Conservation (phyloP, 2,888 invertebrate genomes). For the Drosophila dives region DNA sequence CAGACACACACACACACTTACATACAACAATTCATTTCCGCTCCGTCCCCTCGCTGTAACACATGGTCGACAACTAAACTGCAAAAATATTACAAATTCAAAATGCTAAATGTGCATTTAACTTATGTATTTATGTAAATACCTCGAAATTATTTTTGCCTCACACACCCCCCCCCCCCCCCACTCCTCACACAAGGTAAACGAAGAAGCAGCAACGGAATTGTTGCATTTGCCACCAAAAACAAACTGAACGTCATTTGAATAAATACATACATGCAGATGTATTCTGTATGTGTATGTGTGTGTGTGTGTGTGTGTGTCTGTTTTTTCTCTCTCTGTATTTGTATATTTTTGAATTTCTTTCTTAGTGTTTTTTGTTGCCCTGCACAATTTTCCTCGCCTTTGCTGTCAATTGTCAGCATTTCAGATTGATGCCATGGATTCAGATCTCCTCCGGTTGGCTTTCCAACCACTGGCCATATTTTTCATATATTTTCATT, state of each 20-base stretch:
- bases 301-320: background rate
- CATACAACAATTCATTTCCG: slow-evolving; percentile 32
- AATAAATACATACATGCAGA: slow-evolving; percentile 43
- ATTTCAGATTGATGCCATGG: slow-evolving; percentile 61
- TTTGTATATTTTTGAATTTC: slow-evolving; percentile 31
- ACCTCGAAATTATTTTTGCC: slow-evolving; percentile 76
- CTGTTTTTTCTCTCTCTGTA: background rate
- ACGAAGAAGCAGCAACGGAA: slow-evolving; percentile 8
- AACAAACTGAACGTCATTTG: slow-evolving; percentile 67
- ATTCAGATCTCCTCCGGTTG: slow-evolving; percentile 7
- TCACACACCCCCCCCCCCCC: slow-evolving; percentile 1
- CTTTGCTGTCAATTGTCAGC: slow-evolving; percentile 74
- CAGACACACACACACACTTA: slow-evolving; percentile 7
- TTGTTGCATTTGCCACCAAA: slow-evolving; percentile 16
- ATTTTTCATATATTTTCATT: slow-evolving; percentile 27
- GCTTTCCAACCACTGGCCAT: slow-evolving; percentile 23
- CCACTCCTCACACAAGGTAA: slow-evolving; percentile 1
- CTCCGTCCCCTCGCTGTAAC: slow-evolving; percentile 5
- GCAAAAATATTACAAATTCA: slow-evolving; percentile 80
- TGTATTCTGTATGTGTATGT: slow-evolving; percentile 3
- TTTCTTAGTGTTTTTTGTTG: slow-evolving; percentile 2
- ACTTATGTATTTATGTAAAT: slow-evolving; percentile 83
- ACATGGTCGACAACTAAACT: slow-evolving; percentile 67
- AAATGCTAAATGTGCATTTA: slow-evolving; percentile 83
- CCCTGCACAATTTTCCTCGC: slow-evolving; percentile 43